These are phyloP conservation scores for Formica exsecta DNA, from an alignment of 1,140 invertebrate genomes.

Conservation along the genomic window DNA sequence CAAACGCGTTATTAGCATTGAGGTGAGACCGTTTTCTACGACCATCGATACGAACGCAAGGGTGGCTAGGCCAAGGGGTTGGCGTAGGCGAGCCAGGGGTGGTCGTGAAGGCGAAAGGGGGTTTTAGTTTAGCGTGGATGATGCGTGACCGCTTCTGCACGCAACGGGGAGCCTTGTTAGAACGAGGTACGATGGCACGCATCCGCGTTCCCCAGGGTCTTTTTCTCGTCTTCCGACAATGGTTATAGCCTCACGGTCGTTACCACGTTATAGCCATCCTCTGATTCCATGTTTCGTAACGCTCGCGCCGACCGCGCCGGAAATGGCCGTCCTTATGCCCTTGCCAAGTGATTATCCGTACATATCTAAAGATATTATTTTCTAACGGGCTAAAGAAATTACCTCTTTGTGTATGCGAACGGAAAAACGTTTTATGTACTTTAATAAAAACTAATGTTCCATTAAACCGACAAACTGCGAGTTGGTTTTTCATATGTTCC, in stretches of 20 bases:
- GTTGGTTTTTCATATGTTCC: neutral
- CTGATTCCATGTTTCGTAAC: constrained; percentile 61
- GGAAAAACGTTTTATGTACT: neutral
- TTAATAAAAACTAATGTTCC: constrained; percentile 22
- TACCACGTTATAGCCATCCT: constrained; percentile 71
- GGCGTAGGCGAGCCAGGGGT: constrained; percentile 43
- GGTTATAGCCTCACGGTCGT: constrained; percentile 71
- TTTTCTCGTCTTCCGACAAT: constrained; percentile 63
- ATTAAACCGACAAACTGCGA: neutral
- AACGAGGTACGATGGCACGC: constrained; percentile 72
- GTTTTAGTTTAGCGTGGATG: constrained; percentile 73
- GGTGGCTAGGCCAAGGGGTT: constrained; percentile 66
- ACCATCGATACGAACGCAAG: constrained; percentile 76
- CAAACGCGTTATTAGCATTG: constrained; percentile 81
- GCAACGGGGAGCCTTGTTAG: constrained; percentile 76
- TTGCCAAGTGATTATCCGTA: constrained; percentile 37
- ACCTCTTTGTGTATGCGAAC: neutral
- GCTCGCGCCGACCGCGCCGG: constrained; percentile 37
- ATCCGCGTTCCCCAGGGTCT: constrained; percentile 65
- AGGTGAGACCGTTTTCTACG: constrained; percentile 76
- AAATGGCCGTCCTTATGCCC: constrained; percentile 29
- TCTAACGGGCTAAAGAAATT: neutral
- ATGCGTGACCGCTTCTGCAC: constrained; percentile 72
- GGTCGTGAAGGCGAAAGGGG: constrained; percentile 60
- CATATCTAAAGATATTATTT: constrained; percentile 26